A percentile compares a stretch with the other conserved stretches of the same genome.
phyloP scores from a whole-genome alignment of 2,888 invertebrate genomes.

The Hipparchia sbordonii region DNA sequence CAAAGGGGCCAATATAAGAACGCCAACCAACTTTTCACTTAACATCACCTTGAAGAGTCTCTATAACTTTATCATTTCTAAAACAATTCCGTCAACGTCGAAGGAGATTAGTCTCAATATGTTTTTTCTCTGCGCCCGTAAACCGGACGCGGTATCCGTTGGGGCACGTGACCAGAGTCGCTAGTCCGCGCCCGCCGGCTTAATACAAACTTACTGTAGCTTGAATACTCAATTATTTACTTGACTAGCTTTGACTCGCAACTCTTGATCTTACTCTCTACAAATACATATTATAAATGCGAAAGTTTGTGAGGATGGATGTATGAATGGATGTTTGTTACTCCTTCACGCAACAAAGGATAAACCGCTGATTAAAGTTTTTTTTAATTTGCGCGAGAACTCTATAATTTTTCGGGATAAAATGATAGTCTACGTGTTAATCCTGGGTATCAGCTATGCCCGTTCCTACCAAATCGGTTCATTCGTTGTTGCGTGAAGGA shows the following conservation, averaged over 20 bases:
- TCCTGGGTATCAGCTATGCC: too few relatives aligned
- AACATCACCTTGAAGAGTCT: background rate
- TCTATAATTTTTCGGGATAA: too few relatives aligned
- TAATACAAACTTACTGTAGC: conserved; percentile 52
- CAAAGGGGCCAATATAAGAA: background rate
- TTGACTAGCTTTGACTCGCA: background rate
- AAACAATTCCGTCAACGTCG: conserved; percentile 31
- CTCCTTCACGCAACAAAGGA: too few relatives aligned
- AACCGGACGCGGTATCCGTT: conserved; percentile 77
- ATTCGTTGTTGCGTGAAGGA: too few relatives aligned
- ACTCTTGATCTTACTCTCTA: background rate
- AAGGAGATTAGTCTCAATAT: conserved; percentile 35
- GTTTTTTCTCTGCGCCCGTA: conserved; percentile 37
- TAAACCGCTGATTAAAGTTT: too few relatives aligned
- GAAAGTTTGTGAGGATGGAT: too few relatives aligned
- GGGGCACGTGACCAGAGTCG: conserved; percentile 68
- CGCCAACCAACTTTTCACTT: background rate
- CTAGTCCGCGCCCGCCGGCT: conserved; percentile 49
- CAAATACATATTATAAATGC: too few relatives aligned
- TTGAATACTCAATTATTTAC: conserved; percentile 59
- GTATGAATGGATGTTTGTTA: too few relatives aligned
- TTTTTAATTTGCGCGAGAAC: too few relatives aligned
- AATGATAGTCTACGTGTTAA: too few relatives aligned
- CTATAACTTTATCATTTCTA: conserved; percentile 10
- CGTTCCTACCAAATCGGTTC: too few relatives aligned